Conservation (phyloP, 2,113 vertebrate genomes). For the Xenopus laevis region DNA sequence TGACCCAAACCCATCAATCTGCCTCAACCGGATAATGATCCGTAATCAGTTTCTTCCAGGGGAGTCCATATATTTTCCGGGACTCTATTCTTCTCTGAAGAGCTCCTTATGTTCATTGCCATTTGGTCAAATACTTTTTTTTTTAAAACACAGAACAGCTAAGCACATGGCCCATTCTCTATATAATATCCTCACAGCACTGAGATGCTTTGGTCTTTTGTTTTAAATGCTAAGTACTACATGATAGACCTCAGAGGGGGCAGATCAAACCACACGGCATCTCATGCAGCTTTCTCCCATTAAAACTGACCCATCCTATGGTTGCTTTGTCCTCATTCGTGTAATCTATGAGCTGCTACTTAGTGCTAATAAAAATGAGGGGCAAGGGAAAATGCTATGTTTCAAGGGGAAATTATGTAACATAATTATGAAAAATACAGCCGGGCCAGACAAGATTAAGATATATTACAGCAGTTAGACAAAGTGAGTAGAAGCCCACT, state of each 20-base stretch:
- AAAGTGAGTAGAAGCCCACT: constrained; percentile 45
- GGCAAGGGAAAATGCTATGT: constrained; percentile 42
- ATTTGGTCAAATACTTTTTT: constrained; percentile 82
- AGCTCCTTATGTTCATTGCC: constrained; percentile 92
- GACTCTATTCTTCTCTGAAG: constrained; percentile 89
- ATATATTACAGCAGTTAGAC: constrained; percentile 38
- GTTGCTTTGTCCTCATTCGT: constrained; percentile 74
- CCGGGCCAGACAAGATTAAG: constrained; percentile 37
- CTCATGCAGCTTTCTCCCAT: constrained; percentile 72
- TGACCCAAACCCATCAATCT: constrained; percentile 99
- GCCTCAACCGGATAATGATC: constrained; percentile 99
- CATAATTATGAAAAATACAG: constrained; percentile 39
- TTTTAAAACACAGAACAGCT: constrained; percentile 76
- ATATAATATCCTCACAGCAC: constrained; percentile 63
- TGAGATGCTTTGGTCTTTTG: constrained; percentile 70
- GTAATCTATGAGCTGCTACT: constrained; percentile 83
- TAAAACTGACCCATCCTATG: constrained; percentile 89
- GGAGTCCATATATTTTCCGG: constrained; percentile 98
- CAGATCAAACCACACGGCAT: constrained; percentile 62
- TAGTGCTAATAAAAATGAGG: constrained; percentile 58
- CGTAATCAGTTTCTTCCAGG: constrained; percentile 99
- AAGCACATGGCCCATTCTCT: constrained; percentile 75
- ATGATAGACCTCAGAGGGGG: constrained; percentile 74
- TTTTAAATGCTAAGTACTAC: constrained; percentile 73
- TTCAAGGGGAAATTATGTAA: constrained; percentile 47